Conservation (phyloP, 2,797 vertebrate species). For the Spizella passerina region DNA sequence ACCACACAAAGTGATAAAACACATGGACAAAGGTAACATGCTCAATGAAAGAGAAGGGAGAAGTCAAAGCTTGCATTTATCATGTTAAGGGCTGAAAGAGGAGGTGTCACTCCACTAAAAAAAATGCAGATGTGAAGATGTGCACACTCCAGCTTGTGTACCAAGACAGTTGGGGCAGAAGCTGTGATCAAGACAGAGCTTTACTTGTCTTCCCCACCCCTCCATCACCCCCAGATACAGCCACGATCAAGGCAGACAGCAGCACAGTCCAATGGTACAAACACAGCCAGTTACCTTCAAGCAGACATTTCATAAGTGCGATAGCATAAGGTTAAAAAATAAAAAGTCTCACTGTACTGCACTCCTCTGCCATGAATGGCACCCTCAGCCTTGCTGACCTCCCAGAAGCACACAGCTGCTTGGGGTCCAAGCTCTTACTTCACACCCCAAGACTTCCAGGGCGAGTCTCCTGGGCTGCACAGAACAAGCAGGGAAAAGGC, state of each 20-base stretch:
- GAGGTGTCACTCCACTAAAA: not conserved
- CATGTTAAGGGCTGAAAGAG: not conserved
- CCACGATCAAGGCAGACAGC: not conserved
- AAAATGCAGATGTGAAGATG: not conserved
- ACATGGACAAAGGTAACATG: not conserved
- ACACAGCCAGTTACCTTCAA: not conserved
- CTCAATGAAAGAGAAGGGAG: not conserved
- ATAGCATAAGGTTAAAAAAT: not conserved
- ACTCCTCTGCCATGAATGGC: not conserved
- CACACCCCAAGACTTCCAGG: not conserved
- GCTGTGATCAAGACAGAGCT: not conserved
- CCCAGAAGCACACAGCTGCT: not conserved
- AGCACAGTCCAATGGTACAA: not conserved
- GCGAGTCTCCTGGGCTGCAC: not conserved
- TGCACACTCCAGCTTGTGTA: not conserved
- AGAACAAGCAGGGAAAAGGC: not conserved
- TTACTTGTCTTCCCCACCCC: not conserved
- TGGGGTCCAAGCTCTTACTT: not conserved
- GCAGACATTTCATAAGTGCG: not conserved
- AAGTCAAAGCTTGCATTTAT: not conserved
- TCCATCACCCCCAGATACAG: not conserved
- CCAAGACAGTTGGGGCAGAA: not conserved
- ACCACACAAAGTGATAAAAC: not conserved
- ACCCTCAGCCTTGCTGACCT: not conserved
- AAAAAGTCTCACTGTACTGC: not conserved